These are phyloP conservation scores for Merluccius polli DNA, from an alignment of 2,797 vertebrate genomes.

Conservation along the genomic window DNA sequence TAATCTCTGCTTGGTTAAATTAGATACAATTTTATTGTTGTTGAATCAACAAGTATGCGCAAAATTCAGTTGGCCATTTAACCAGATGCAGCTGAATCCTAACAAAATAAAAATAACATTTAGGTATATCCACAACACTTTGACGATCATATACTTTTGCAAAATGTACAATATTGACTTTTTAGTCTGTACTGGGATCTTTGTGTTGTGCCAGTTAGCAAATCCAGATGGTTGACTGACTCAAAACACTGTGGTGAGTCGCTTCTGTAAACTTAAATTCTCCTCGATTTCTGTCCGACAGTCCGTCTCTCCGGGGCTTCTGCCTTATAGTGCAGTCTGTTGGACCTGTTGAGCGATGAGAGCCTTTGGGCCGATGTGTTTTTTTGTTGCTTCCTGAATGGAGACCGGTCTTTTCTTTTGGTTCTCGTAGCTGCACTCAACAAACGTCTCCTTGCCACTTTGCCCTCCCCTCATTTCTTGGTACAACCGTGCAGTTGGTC, in stretches of 20 bases:
- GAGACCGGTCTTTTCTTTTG: neutral
- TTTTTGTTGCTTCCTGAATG: neutral
- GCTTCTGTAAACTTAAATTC: neutral
- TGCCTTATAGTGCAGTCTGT: neutral
- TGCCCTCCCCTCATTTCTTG: constrained; percentile 10
- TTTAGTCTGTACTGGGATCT: neutral
- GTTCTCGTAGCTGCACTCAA: constrained; percentile 32
- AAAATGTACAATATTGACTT: neutral
- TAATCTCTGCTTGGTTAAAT: neutral
- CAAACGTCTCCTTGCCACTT: constrained; percentile 62
- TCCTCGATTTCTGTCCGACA: neutral
- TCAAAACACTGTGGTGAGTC: neutral
- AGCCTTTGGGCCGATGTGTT: neutral
- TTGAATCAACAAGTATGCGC: neutral
- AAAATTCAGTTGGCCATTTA: neutral
- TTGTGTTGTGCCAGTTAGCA: neutral
- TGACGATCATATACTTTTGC: neutral
- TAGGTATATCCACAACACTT: neutral
- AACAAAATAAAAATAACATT: neutral
- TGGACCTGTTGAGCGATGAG: neutral
- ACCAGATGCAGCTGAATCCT: neutral
- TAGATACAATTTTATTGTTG: neutral
- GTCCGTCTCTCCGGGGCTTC: neutral
- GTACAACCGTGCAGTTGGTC: neutral
- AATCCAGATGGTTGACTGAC: neutral